Base-by-base conservation (phyloP, 1,140 invertebrate species). In the Aphaenogaster rudis region DNA sequence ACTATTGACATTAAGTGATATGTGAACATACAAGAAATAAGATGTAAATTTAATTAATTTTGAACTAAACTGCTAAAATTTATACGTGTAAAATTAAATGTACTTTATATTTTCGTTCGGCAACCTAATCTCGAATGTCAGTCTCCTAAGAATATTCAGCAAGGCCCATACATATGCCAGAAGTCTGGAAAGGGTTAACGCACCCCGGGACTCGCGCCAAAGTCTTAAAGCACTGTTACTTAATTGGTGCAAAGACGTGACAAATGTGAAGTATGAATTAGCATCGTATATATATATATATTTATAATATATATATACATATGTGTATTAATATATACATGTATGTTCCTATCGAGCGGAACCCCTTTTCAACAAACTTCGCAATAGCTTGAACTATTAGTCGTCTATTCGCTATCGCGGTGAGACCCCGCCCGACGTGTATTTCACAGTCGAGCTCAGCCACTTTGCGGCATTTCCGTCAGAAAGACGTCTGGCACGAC, bases 361-460 rank as follows among this genome's bases (percentile, higher is more conserved):
- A 84, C n/a, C 50, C 4, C 28, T 76, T 33, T 76, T 63, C 15
- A 82, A 61, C 67, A 15, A 84, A 76, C 76, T 76, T 76, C 33
- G 42, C 80, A 76, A 84, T 76, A 84, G 69, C 45, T 76, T 61
- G 7, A 74, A 84, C 69, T 76, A 84, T 84, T 84, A 84, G 42
- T 50, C 54, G 17, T 74, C 80, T 82, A 82, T 84, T 48, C 45
- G 28, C 28, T 28, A 48, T 15, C 54, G 28, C 45, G 57, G 3
- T 66, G 15, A 72, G 45, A 42, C 13, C 21, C 66, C 50, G 80
- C 13, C 42, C 66, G 67, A 45, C 36, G 17, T 74, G 54, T 82
- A 82, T 76, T 84, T 84, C 80, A 84, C 80, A 84, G 69, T 84
- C 69, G 80, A 74, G 57, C 80, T 76, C 45, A 74, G 42, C 69